Evolutionary conservation across 2,888 invertebrate species (phyloP).

Genomic region (Eupithecia subfuscata): DNA sequence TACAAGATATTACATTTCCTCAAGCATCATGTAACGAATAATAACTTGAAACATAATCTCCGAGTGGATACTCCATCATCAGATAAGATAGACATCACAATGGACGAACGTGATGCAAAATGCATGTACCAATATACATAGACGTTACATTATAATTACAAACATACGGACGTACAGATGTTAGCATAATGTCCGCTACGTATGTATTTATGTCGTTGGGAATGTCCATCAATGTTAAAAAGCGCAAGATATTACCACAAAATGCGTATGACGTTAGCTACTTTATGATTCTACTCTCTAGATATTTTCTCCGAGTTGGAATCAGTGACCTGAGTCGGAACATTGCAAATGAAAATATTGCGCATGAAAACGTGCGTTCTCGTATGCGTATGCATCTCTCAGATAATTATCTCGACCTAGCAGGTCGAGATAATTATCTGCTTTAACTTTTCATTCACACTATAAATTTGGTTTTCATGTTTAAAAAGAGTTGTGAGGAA

Average conservation of each 20-base stretch:
- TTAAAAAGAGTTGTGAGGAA: background rate
- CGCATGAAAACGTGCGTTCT: background rate
- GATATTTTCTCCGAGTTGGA: constrained; percentile 2
- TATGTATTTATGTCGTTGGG: constrained; percentile 31
- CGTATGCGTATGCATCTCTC: background rate
- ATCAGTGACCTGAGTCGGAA: background rate
- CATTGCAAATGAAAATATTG: background rate
- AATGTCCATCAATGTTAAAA: constrained; percentile 29
- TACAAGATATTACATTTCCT: background rate
- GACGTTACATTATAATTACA: constrained; percentile 35
- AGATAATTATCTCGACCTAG: too few relatives aligned
- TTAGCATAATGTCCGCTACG: constrained; percentile 32
- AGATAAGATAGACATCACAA: constrained; percentile 31
- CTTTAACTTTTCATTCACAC: background rate
- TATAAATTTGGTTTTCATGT: background rate
- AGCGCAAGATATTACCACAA: constrained; percentile 3
- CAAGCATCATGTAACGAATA: constrained; percentile 6
- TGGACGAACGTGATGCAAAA: constrained; percentile 30
- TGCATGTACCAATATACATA: constrained; percentile 28
- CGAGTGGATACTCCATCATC: constrained; percentile 8
- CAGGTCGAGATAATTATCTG: too few relatives aligned
- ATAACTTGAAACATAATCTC: constrained; percentile 9
- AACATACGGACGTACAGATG: constrained; percentile 14
- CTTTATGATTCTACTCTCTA: background rate
- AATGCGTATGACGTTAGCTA: background rate